These are phyloP conservation scores for Orientallactaga bullata DNA, from an alignment of 2,113 vertebrate species.

Conservation along the genomic window DNA sequence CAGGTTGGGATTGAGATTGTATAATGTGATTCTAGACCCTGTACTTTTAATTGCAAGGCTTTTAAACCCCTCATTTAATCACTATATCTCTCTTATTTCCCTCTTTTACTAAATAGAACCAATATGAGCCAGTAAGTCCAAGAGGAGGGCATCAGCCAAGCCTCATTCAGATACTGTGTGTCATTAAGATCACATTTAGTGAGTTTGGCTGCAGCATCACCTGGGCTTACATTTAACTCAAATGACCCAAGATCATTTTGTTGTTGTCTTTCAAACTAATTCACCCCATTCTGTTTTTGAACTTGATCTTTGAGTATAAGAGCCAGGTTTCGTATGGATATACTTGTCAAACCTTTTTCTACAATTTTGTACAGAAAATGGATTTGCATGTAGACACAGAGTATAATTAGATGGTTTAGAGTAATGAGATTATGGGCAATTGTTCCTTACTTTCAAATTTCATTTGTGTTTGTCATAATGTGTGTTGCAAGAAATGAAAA, in stretches of 20 bases:
- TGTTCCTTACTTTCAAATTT: slow-evolving; percentile 61
- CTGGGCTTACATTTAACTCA: slow-evolving; percentile 17
- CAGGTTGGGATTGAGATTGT: neutral
- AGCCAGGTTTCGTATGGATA: neutral
- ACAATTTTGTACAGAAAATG: slow-evolving; percentile 14
- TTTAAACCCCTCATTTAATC: neutral
- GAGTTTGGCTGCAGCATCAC: neutral
- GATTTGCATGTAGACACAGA: neutral
- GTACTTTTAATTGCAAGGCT: neutral
- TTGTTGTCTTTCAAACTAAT: neutral
- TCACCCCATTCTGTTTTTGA: neutral
- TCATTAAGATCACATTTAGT: neutral
- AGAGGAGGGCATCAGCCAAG: neutral
- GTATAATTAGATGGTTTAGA: slow-evolving; percentile 33
- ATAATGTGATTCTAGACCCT: neutral
- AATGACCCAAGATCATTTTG: neutral
- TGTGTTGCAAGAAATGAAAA: slow-evolving; percentile 30
- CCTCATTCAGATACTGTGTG: neutral
- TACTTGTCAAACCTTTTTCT: slow-evolving; percentile 40
- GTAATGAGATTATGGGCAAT: neutral
- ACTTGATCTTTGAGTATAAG: slow-evolving; percentile 23
- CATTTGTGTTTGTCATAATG: slow-evolving; percentile 7
- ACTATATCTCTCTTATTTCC: neutral
- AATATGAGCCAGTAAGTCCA: neutral
- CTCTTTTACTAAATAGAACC: slow-evolving; percentile 25